A percentile compares a stretch with the other conserved stretches of the same genome.
These are phyloP conservation scores for Zoanthus solanderi DNA, from an alignment of 92 coral and sea anemone genomes.

Conservation along the genomic window DNA sequence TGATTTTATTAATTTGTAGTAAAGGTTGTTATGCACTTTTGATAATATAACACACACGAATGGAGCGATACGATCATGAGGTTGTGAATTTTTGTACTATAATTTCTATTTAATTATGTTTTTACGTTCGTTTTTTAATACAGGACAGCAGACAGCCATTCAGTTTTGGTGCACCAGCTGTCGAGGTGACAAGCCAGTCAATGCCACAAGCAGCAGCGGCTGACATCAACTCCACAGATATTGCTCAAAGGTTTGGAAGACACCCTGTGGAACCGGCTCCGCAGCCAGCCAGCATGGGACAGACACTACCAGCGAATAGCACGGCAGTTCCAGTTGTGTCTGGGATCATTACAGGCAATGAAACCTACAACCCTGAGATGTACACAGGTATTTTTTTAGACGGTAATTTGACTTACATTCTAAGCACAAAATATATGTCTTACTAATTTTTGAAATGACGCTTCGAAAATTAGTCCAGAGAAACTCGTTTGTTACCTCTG, in stretches of 20 bases:
- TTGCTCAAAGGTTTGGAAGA: slow-evolving; percentile 76
- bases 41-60: too few relatives aligned
- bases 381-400: slow-evolving; percentile 31
- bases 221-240: slow-evolving; percentile 82
- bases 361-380: slow-evolving; percentile 38
- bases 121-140: background rate
- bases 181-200: slow-evolving; percentile 32
- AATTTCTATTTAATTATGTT: too few relatives aligned
- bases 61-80: too few relatives aligned
- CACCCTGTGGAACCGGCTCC: slow-evolving; percentile 76
- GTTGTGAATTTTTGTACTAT: too few relatives aligned
- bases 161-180: background rate
- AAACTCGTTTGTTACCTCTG: too few relatives aligned
- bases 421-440: too few relatives aligned
- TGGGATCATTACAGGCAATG: slow-evolving; percentile 47
- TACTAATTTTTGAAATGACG: too few relatives aligned
- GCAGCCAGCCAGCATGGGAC: slow-evolving; percentile 52
- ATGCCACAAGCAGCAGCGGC: slow-evolving; percentile 53
- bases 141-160: slow-evolving; percentile 3
- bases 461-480: too few relatives aligned
- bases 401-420: background rate
- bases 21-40: too few relatives aligned
- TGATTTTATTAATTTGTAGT: too few relatives aligned
- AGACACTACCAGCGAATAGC: slow-evolving; percentile 40
- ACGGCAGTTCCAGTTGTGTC: slow-evolving; percentile 56